Percentiles rank a stretch among this genome's conserved stretches.
phyloP scores from a whole-genome alignment of 2,113 vertebrate genomes.

The Centrocercus urophasianus region DNA sequence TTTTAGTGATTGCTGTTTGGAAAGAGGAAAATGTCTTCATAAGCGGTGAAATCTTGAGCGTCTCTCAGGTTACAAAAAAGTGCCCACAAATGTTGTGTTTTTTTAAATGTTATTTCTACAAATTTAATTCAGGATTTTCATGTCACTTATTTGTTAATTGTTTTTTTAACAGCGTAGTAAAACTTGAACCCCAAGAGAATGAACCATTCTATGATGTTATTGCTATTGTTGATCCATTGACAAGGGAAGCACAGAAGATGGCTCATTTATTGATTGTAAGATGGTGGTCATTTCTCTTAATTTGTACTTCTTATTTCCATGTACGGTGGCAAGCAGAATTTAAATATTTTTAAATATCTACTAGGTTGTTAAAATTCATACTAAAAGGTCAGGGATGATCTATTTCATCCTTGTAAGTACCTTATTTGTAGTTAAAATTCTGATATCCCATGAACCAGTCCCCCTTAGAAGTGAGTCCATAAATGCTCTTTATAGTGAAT shows the following conservation, averaged over 20 bases:
- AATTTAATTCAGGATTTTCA: neutral
- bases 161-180: conserved; percentile 82
- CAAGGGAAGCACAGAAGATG: conserved; percentile 94
- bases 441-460: neutral
- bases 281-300: neutral
- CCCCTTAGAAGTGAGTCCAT: neutral
- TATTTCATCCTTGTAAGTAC: neutral
- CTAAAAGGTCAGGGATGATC: neutral
- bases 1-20: neutral
- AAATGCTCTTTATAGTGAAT: neutral
- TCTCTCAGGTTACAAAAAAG: neutral
- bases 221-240: conserved; percentile 91
- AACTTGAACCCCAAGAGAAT: conserved; percentile 81
- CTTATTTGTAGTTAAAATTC: neutral
- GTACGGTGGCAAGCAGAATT: neutral
- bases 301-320: neutral
- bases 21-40: neutral
- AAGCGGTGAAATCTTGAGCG: neutral
- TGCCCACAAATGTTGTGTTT: neutral
- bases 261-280: conserved; percentile 90
- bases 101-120: neutral
- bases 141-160: neutral
- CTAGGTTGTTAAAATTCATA: neutral
- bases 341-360: neutral
- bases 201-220: conserved; percentile 89